These are phyloP conservation scores for Trigoniulus corallinus DNA, from an alignment of 1,140 invertebrate species.

Conservation along the genomic window DNA sequence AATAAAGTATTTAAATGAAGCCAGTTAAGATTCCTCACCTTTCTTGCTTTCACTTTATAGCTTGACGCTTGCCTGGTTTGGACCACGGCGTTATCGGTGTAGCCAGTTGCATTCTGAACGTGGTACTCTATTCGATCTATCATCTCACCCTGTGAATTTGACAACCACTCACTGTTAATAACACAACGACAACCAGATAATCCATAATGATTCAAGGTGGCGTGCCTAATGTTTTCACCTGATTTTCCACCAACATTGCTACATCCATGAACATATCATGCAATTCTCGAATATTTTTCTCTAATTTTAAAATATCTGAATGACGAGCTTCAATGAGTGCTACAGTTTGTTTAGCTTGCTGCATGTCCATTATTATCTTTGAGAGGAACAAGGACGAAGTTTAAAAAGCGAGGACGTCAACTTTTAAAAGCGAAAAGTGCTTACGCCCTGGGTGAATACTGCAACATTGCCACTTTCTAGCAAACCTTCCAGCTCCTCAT, in stretches of 20 bases:
- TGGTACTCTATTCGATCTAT: conserved; percentile 53
- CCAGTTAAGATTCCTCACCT: no score
- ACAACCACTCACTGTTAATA: neutral
- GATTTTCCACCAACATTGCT: conserved; percentile 91
- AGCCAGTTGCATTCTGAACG: conserved; percentile 42
- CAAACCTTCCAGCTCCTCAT: conserved; percentile 49
- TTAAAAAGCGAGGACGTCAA: neutral
- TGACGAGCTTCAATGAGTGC: conserved; percentile 96
- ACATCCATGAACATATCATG: conserved; percentile 99
- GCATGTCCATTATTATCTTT: conserved; percentile 96
- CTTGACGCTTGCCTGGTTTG: no score
- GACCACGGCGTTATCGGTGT: no score
- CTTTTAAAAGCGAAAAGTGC: conserved; percentile 21
- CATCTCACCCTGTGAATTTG: conserved; percentile 50
- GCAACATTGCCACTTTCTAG: conserved; percentile 92
- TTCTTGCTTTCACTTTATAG: no score
- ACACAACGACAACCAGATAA: neutral
- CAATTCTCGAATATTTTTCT: conserved; percentile 92
- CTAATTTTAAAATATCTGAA: conserved; percentile 95
- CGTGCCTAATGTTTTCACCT: conserved; percentile 35
- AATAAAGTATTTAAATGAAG: no score
- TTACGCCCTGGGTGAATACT: conserved; percentile 93
- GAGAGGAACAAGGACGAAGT: neutral
- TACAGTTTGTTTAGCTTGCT: conserved; percentile 93
- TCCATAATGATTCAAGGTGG: neutral